phyloP scores from a whole-genome alignment of 1,140 invertebrate species.

The Pinna nobilis region DNA sequence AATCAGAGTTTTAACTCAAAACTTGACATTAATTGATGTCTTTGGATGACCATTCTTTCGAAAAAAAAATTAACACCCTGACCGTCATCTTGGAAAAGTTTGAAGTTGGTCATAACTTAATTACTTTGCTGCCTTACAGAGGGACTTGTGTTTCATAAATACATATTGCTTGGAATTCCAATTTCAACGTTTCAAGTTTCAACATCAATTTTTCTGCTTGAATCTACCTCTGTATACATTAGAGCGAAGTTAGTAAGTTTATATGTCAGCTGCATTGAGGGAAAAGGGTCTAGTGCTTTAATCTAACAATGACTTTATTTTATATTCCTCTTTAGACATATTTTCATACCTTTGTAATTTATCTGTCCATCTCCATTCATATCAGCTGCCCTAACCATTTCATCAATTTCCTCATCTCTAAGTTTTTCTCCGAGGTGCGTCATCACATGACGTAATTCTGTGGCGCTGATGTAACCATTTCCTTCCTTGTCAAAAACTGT shows the following conservation, averaged over 20 bases:
- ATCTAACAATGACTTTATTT: not conserved
- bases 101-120: not conserved
- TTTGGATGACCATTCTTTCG: too few species aligned
- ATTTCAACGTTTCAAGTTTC: not conserved
- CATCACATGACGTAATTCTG: slow-evolving; percentile 96
- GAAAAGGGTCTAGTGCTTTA: not conserved
- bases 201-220: not conserved
- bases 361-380: slow-evolving; percentile 53
- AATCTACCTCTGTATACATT: not conserved
- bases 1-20: too few species aligned
- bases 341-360: slow-evolving; percentile 47
- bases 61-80: too few species aligned
- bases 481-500: slow-evolving; percentile 99
- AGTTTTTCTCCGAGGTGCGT: slow-evolving; percentile 93
- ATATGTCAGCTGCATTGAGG: not conserved
- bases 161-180: not conserved
- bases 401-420: slow-evolving; percentile 86
- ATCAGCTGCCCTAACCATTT: slow-evolving; percentile 78
- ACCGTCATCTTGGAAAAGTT: too few species aligned
- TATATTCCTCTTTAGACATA: not conserved
- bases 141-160: not conserved
- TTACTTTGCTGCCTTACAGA: not conserved
- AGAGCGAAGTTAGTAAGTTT: not conserved
- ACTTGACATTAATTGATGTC: too few species aligned
- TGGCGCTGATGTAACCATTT: slow-evolving; percentile 95